phyloP scores from a whole-genome alignment of 2,797 vertebrate species.

The Galago senegalensis region DNA sequence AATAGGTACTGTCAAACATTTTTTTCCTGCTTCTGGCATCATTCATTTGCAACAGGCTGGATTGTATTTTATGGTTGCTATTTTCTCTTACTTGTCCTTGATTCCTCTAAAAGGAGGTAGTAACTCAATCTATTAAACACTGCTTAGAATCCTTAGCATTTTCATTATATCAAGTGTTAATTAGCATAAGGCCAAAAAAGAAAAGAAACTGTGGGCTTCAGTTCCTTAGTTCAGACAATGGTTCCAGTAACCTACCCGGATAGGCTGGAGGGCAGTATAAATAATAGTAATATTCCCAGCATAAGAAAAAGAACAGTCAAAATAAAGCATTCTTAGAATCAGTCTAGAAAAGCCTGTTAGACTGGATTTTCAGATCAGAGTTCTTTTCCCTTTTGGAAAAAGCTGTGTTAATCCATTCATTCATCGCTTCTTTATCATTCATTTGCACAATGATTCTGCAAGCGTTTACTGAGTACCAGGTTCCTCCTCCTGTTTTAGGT shows the following conservation, averaged over 20 bases:
- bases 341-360: constrained; percentile 49
- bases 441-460: neutral
- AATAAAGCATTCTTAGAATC: neutral
- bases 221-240: neutral
- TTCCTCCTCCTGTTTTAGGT: constrained; percentile 7
- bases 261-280: neutral
- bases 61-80: constrained; percentile 60
- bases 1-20: neutral
- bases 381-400: constrained; percentile 30
- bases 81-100: constrained; percentile 68
- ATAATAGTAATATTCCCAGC: neutral
- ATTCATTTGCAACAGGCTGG: constrained; percentile 59
- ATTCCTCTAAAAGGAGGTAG: constrained; percentile 68
- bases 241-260: neutral
- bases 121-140: constrained; percentile 66
- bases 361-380: constrained; percentile 63
- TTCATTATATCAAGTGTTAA: constrained; percentile 39
- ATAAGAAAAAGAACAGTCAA: constrained; percentile 32
- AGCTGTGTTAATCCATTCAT: neutral
- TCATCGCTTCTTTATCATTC: neutral
- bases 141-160: constrained; percentile 54
- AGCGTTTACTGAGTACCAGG: neutral
- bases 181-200: constrained; percentile 37
- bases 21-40: constrained; percentile 39
- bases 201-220: neutral